Base-by-base conservation (phyloP, 2,797 vertebrate genomes). In the Smutsia gigantea region DNA sequence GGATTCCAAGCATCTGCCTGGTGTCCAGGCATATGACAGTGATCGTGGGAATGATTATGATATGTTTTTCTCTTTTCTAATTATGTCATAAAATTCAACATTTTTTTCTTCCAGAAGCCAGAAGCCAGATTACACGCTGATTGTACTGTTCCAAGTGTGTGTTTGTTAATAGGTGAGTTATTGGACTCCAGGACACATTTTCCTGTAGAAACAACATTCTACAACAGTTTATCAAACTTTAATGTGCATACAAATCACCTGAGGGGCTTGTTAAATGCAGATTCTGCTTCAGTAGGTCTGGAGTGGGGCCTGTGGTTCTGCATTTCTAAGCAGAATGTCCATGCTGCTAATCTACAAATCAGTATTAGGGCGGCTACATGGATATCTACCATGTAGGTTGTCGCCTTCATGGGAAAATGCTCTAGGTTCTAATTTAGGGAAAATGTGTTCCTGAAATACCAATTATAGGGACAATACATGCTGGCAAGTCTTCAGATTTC, bases 101-200 rank as follows among this genome's bases (percentile, higher is more conserved):
- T 25, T n/a, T 69, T 14, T 19, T 7, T 72, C 29, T 29, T 7
- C 4, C 31, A 74, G 72, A 69, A 69, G 31, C 5, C 31, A 25
- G 31, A 74, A 77, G 39, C 23, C 39, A 68, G 75, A 5, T 25
- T 61, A 59, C 1, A 72, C 11, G 42, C 13, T 46, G 55, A 11
- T 71, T 68, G 13, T 53, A 75, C 31, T 29, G 59, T 18, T 64
- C n/a, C 31, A 46, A 63, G 34, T 51, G 39, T 59, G 34, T 51
- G 39, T 59, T 85, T 74, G 92, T 90, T 92, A 93, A 95, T 95
- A 37, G 31, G 87, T 95, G 55, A 93, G 82, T 83, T 75, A 93
- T 81, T 95, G 55, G 27, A 87, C 42, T 72, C 72, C 37, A 23
- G 49, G 66, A 90, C 37, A 59, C 34, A 49, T 53, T 92, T 95